Evolutionary conservation across 2,888 invertebrate genomes (phyloP).

Genomic region (Drosophila merina): DNA sequence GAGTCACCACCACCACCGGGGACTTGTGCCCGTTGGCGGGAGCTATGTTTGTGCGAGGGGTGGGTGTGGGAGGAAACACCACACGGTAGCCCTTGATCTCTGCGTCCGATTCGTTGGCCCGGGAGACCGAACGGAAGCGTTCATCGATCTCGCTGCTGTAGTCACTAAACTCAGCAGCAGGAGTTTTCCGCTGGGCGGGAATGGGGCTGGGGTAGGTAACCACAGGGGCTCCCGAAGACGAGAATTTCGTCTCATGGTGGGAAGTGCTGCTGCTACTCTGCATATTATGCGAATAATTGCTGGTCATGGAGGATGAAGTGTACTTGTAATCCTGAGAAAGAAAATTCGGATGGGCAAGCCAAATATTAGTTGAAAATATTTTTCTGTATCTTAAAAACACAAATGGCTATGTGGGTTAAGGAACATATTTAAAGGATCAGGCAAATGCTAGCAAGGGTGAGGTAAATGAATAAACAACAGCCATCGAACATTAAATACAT

Average conservation of each 20-base stretch:
- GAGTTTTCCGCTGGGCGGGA: constrained; percentile 84
- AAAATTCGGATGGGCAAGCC: neutral
- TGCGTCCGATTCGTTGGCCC: constrained; percentile 85
- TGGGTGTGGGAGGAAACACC: constrained; percentile 86
- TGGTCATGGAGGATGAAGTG: constrained; percentile 84
- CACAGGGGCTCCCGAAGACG: constrained; percentile 59
- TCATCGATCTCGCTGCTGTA: constrained; percentile 90
- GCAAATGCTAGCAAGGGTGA: constrained; percentile 31
- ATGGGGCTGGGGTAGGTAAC: constrained; percentile 86
- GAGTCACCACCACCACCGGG: constrained; percentile 84
- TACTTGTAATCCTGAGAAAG: constrained; percentile 84
- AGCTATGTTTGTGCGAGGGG: constrained; percentile 83
- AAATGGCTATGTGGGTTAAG: neutral
- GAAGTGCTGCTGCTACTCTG: constrained; percentile 77
- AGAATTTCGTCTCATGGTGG: constrained; percentile 67
- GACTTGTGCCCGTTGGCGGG: constrained; percentile 83
- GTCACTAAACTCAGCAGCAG: constrained; percentile 86
- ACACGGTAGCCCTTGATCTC: constrained; percentile 86
- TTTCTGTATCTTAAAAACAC: neutral
- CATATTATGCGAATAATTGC: constrained; percentile 84
- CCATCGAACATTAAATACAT: neutral
- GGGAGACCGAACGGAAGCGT: constrained; percentile 87
- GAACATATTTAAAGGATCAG: constrained; percentile 45
- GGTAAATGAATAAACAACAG: constrained; percentile 21
- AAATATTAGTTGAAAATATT: neutral